Base-by-base conservation (phyloP, 1,140 invertebrate species). In the Physella acuta region DNA sequence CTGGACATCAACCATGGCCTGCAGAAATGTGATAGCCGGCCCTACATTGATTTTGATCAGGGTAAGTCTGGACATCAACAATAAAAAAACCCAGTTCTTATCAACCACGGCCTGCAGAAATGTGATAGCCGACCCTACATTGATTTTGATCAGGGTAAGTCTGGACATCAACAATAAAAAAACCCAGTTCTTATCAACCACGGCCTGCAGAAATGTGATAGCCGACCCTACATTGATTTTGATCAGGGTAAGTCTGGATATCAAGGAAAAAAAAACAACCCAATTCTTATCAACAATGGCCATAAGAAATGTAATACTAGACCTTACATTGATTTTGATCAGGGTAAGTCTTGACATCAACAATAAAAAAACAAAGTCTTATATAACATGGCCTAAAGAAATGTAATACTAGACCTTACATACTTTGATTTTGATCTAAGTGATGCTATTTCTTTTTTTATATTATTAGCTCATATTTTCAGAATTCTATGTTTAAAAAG, bases 261-360 rank as follows among this genome's bases (percentile, higher is more conserved):
- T n/a, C n/a, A n/a, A n/a, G n/a, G n/a, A n/a, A n/a, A n/a, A n/a
- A n/a, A n/a, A n/a, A n/a, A n/a, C n/a, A 36, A 11, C 14, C n/a
- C n/a, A n/a, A n/a, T n/a, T n/a, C n/a, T n/a, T n/a, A n/a, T n/a
- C n/a, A n/a, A n/a, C 8, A 8, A 20, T 11, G 16, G 60, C 24
- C 31, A 60, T 17, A 64, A 72, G 59, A 65, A 66, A 2, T 72
- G 71, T 44, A 39, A 72, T n/a, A 68, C 58, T 60, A 68, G 64
- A 5, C 68, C 71, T 5, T 72, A 65, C 55, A 33, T 64, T 34
- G 28, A 64, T 34, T 2, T 1, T 30, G 49, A 64, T 28, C 51
- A 66, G 1, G 52, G 51, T 66, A 52, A 39, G 53, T 56, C n/a
- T n/a, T n/a, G n/a, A n/a, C n/a, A n/a, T n/a, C n/a, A n/a, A n/a